Evolutionary conservation across 2,113 vertebrate genomes (phyloP).

Genomic region (Misgurnus anguillicaudatus): DNA sequence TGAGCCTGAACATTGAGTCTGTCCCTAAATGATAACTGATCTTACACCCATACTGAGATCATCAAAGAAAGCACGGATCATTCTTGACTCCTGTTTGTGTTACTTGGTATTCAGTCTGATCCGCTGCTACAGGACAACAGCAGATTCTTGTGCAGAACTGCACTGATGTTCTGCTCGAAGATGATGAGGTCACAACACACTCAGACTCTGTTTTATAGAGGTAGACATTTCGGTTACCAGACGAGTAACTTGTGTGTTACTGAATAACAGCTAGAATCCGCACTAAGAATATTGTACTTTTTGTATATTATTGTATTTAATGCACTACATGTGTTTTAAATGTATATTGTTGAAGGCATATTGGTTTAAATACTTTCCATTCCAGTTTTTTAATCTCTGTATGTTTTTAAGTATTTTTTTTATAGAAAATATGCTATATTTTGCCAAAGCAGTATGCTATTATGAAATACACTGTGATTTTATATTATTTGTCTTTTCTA

Average conservation of each 20-base stretch:
- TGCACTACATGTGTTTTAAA: constrained; percentile 59
- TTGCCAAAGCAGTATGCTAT: constrained; percentile 41
- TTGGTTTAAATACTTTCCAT: constrained; percentile 36
- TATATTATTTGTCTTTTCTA: constrained; percentile 42
- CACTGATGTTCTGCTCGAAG: constrained; percentile 1
- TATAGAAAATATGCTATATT: constrained; percentile 54
- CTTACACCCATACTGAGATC: constrained; percentile 6
- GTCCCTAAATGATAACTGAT: neutral
- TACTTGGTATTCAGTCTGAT: neutral
- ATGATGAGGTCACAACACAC: constrained; percentile 21
- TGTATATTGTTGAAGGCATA: constrained; percentile 55
- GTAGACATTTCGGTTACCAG: constrained; percentile 23
- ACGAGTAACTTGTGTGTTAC: constrained; percentile 30
- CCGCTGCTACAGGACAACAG: constrained; percentile 4
- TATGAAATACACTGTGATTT: constrained; percentile 71
- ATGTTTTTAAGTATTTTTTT: constrained; percentile 65
- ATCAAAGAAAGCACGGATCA: constrained; percentile 18
- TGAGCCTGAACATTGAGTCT: neutral
- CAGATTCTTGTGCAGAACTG: constrained; percentile 33
- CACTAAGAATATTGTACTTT: constrained; percentile 67
- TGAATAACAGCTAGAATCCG: constrained; percentile 55
- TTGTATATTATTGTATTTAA: constrained; percentile 63
- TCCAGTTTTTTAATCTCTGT: constrained; percentile 45
- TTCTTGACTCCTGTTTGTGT: neutral
- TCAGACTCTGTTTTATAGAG: constrained; percentile 34